Conservation (phyloP, 2,113 vertebrate species). For the Rhinogobius similis region DNA sequence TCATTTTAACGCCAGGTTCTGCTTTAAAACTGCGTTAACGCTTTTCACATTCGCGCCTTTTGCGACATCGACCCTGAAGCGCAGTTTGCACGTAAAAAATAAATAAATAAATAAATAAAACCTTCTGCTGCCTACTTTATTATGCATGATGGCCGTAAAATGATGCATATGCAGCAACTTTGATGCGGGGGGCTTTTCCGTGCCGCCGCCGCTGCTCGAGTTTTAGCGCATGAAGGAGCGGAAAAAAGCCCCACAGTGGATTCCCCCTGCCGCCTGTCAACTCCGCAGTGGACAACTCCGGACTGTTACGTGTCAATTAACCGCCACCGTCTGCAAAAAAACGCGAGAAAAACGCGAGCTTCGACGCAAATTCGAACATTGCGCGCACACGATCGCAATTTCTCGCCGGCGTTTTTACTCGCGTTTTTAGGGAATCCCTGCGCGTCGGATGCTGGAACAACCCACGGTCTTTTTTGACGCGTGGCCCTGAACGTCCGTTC, state of each 20-base stretch:
- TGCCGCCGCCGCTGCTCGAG: neutral
- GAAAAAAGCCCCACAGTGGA: no score
- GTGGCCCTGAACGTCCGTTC: neutral
- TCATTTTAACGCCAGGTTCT: no score
- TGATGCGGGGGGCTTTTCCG: neutral
- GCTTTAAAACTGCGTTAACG: no score
- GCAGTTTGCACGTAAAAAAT: conserved; percentile 7
- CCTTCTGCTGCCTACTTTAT: conserved; percentile 9
- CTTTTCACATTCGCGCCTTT: neutral
- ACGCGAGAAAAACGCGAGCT: no score
- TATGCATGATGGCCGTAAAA: conserved; percentile 38
- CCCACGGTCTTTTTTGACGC: conserved; percentile 16
- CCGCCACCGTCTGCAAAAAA: neutral
- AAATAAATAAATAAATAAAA: neutral
- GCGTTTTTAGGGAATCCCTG: conserved; percentile 8
- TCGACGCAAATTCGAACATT: no score
- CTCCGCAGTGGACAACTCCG: conserved; percentile 1
- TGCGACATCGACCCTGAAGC: conserved; percentile 13
- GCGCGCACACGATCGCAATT: no score
- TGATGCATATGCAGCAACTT: conserved; percentile 25
- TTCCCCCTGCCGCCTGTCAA: no score
- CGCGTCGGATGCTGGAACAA: conserved; percentile 34
- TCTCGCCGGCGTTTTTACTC: no score
- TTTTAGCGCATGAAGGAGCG: neutral
- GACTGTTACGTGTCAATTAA: neutral